Evolutionary conservation across 2,888 invertebrate genomes (phyloP), one percentile per base, ranked within the genome.

Genomic region (Tiliacea citrago): DNA sequence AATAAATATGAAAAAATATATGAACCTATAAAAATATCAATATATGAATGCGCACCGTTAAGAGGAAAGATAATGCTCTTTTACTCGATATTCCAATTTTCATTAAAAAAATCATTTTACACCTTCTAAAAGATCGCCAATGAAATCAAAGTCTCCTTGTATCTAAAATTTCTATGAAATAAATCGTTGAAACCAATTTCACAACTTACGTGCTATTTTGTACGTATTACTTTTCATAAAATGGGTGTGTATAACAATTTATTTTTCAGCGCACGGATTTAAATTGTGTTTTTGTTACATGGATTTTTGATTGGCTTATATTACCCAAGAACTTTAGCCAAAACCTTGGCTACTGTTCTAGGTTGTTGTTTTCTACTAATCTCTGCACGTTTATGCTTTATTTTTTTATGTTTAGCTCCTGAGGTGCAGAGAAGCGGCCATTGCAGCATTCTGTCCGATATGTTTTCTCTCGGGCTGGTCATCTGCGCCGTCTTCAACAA

Each of bases 391-490:
- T 29, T 68, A 53, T 79, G 63, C 47, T 77, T 75, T 70, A 60
- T 47, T 79, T 75, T 66, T 79, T 75, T 66, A 71, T 68, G 77
- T 85, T 88, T 97, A 98, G 99, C 99, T 70, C 99, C 99, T 1
- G 99, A 99, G 97, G 98, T 98, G 61, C 99, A 99, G 95, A 97
- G 97, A 45, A 97, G 97, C 88, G 98, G 98, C 45, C 97, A 97
- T 67, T 98, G 98, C 95, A 98, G 98, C 92, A 98, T 98, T 71
- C 97, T 98, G 62, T 99, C 99, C 88, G 99, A 99, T 94, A 99
- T 99, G 98, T 99, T 98, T 95, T 99, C 99, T 0, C 96, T 99
- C 86, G 99, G 99, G 29, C 98, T 99, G 97, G 98, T 99, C 71
- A 98, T 99, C 88, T 99, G 98, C 92, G 97, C 99, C 76, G 97